These are phyloP conservation scores for Agrilus mali DNA, from an alignment of 2,888 invertebrate genomes.

Conservation along the genomic window DNA sequence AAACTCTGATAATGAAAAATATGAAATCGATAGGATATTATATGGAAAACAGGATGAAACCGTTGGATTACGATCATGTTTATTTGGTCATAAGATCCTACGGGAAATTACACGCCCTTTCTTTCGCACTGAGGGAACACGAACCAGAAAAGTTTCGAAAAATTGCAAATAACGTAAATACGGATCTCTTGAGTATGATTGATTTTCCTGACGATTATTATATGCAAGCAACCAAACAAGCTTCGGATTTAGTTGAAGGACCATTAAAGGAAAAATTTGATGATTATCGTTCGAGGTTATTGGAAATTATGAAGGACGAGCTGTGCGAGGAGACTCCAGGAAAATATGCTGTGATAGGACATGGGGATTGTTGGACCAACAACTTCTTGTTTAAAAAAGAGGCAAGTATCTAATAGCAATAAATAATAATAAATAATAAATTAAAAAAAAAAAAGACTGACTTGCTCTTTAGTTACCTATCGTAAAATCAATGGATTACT, in stretches of 20 bases:
- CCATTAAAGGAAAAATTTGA: conserved; percentile 7
- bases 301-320: conserved; percentile 1
- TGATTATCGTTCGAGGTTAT: conserved; percentile 9
- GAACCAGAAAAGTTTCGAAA: conserved; percentile 15
- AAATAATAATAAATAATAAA: too few relatives aligned
- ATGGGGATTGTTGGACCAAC: conserved; percentile 16
- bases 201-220: too few relatives aligned
- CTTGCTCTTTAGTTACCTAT: too few relatives aligned
- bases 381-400: conserved; percentile 18
- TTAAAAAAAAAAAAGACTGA: too few relatives aligned
- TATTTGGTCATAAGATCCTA: conserved; percentile 18
- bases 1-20: conserved; percentile 18
- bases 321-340: conserved; percentile 7
- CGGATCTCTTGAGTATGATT: conserved; percentile 11
- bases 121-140: conserved; percentile 19
- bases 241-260: too few relatives aligned
- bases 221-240: too few relatives aligned
- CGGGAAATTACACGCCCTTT: conserved; percentile 21
- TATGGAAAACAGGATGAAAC: conserved; percentile 11
- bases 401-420: too few relatives aligned
- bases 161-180: conserved; percentile 10
- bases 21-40: conserved; percentile 19
- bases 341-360: conserved; percentile 16
- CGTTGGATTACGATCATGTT: conserved; percentile 20
- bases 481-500: too few relatives aligned